Evolutionary conservation across 1,140 invertebrate species (phyloP), one percentile per base, ranked within the genome.

Genomic region (Drosophila sturtevanti): DNA sequence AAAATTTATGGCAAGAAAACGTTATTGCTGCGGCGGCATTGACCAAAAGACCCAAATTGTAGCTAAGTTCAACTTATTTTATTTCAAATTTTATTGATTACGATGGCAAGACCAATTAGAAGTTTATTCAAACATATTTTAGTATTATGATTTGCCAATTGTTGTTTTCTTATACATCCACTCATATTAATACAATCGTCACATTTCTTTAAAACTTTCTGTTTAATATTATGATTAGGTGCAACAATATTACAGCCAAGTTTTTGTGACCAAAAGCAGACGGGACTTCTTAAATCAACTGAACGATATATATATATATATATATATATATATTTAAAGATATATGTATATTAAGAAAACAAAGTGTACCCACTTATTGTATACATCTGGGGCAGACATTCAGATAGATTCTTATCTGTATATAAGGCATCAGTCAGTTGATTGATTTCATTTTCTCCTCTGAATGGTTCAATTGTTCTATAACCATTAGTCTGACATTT

Each of bases 1-100:
- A 27, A 31, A 81, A 85, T 85, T 85, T 87, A 86, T 79, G 64
- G 38, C 48, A 51, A 21, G 21, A 16, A 10, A 18, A 7, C 11
- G 9, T 1, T 4, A 6, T 31, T 10, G 5, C 14, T 9, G 12
- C 27, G 18, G 22, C 78, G 78, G 78, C 70, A 31, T 68, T 86
- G 69, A 77, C 66, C 77, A 86, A 80, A 85, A 68, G 81, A 79
- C 35, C 71, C 71, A 66, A 48, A 48, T 48, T 48, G 41, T 21
- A 48, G 41, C 9, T 48, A 7, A 21, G 16, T 48, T 18, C 9
- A 41, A 41, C 41, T 12, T 64, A 66, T 44, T 22, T 34, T 14
- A 63, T 48, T 48, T 6, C 2, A 31, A 31, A 48, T 48, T 16
- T 21, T 48, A 18, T n/a, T 38, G 37, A 38, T 38, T 4, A 14